Conservation (phyloP, 2,888 invertebrate species). For the Nomada fabriciana region DNA sequence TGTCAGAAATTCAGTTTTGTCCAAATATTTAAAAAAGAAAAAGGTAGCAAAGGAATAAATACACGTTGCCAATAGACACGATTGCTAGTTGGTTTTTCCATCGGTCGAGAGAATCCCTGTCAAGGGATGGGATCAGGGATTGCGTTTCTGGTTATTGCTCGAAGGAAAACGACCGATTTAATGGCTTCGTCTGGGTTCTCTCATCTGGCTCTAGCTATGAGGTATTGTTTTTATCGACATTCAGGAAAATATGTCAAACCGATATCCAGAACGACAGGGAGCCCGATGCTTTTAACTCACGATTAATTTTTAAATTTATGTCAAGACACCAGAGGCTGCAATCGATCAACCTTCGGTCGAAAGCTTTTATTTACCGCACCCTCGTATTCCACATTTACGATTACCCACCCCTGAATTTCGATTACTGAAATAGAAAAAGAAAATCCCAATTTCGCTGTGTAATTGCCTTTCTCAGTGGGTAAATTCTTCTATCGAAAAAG, state of each 20-base stretch:
- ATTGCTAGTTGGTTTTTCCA: not conserved
- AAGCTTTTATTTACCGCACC: constrained; percentile 3
- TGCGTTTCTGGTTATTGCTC: constrained; percentile 8
- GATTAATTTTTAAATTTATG: constrained; percentile 52
- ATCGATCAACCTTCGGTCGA: constrained; percentile 30
- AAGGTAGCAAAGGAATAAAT: not conserved
- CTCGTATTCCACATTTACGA: not conserved
- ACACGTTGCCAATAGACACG: no score
- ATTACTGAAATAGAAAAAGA: constrained; percentile 3
- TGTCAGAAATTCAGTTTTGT: no score
- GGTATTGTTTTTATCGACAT: constrained; percentile 30
- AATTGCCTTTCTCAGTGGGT: not conserved
- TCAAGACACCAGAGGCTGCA: constrained; percentile 35
- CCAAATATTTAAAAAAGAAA: no score
- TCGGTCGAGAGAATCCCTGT: not conserved
- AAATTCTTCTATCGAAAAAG: not conserved
- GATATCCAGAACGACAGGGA: constrained; percentile 27
- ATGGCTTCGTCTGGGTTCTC: not conserved
- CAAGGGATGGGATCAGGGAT: not conserved
- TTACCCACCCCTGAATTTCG: not conserved
- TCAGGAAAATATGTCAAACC: constrained; percentile 45
- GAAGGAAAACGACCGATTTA: constrained; percentile 19
- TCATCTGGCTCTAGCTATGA: not conserved
- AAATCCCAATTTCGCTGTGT: not conserved
- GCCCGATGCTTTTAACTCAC: constrained; percentile 42